Base-by-base conservation (phyloP, 2,888 invertebrate species). In the Steinernema hermaphroditum region DNA sequence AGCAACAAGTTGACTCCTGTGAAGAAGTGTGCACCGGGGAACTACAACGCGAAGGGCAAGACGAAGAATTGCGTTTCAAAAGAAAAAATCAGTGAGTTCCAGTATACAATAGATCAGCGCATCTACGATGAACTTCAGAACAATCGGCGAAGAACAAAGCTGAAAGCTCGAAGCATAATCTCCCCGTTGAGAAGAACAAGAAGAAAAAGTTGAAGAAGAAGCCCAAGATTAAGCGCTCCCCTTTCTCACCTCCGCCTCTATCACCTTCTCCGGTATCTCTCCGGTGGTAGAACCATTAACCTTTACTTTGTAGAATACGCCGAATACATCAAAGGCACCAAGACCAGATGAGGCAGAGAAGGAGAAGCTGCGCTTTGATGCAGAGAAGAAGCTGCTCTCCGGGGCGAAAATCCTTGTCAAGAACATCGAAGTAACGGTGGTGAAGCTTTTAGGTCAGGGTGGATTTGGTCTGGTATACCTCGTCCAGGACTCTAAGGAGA, bases 381-480 rank as follows among this genome's bases (percentile, higher is more conserved):
- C 8, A 16, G 32, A 32, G 16, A 62, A 62, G 32, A 62, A 62
- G 29, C n/a, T 62, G 4, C 32, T 29, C 14, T 16, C 32, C 1
- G 62, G 62, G 16, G 12, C 29, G 62, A 62, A 62, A 32, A 29
- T 62, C 62, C 6, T 27, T 16, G 62, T 62, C 2, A 9, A 9
- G 9, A 29, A 34, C 62, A 32, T 62, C 29, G 32, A 62, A 62
- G 34, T 62, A 2, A 34, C 34, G 2, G 62, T 62, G 32, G 32
- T 62, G 32, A 62, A 62, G 32, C 62, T 69, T 24, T 43, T 69
- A 1, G 69, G 69, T 4, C 41, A 37, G 12, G 69, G 69, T 1
- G 69, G 69, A 24, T 69, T 69, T 19, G 69, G 69, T 43, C 41
- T 41, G 19, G 69, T 69, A 1, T 69, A 69, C n/a, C 69, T 41